Evolutionary conservation across 2,113 vertebrate species (phyloP), one percentile per base, ranked within the genome.

Genomic region (Megaptera novaeangliae): DNA sequence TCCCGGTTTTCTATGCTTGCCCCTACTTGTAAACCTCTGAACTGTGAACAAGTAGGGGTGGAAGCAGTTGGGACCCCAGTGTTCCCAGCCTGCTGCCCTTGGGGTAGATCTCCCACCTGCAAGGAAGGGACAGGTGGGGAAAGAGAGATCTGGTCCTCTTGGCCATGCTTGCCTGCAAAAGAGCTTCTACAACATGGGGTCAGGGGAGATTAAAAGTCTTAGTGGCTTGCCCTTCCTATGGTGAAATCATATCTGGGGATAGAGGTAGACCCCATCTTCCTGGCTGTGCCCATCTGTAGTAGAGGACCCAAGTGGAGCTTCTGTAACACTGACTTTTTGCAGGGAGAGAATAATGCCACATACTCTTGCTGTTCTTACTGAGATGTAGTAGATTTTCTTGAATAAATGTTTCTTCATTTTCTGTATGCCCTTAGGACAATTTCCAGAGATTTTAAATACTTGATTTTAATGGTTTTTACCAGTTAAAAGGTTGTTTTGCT

Each of bases 261-360:
- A 64, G 20, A 46, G 18, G 46, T 34, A 34, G 49, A 34, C 39
- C 3, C 10, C 1, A 0, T 27, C 4, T n/a, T 61, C 55, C 23
- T 74, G 13, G 6, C 18, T 44, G 8, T 18, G 6, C 12, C 5
- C 9, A 5, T 6, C 46, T 36, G 23, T 3, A 86, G 20, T 8
- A 39, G 27, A 55, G 41, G 1, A 2, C 20, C 21, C 46, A 1
- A 41, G 29, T 0, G 2, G 36, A 49, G 1, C 36, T 39, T 83
- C 39, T 63, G 25, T 31, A 46, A 39, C 36, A 27, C 9, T 36
- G 57, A 57, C 10, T n/a, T 44, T 0, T 10, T 17, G 31, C 23
- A 9, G 49, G 6, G n/a, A 21, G 36, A 55, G n/a, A 8, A 41
- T 1, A 1, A 69, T 18, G 6, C 9, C 15, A 41, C 0, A 9